phyloP scores from a whole-genome alignment of 2,797 vertebrate species.

The Novumbra hubbsi region DNA sequence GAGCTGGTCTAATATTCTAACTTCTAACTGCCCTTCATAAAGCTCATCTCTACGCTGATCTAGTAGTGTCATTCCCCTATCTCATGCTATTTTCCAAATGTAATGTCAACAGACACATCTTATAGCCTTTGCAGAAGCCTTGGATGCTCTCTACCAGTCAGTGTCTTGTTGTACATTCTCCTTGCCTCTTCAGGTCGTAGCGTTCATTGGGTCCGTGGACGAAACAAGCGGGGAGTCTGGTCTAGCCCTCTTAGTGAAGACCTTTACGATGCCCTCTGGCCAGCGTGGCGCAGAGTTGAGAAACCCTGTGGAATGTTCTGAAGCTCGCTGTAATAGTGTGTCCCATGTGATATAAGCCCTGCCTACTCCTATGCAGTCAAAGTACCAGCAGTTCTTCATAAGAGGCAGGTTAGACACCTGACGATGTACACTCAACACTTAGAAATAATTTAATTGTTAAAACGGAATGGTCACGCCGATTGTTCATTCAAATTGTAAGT shows the following conservation, averaged over 20 bases:
- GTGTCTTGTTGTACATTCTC: conserved; percentile 60
- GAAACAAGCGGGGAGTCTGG: conserved; percentile 31
- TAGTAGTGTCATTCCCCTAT: not conserved
- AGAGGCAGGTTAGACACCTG: conserved; percentile 33
- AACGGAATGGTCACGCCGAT: not conserved
- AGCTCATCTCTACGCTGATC: not conserved
- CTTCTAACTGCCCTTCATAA: not conserved
- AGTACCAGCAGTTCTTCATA: conserved; percentile 60
- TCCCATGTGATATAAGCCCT: conserved; percentile 59
- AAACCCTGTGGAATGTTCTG: conserved; percentile 81
- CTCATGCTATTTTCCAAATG: not conserved
- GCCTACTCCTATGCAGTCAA: conserved; percentile 50
- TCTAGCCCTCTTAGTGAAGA: conserved; percentile 65
- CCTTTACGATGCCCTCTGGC: conserved; percentile 80
- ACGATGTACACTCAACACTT: conserved; percentile 43
- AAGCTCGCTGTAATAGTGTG: conserved; percentile 76
- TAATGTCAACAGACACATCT: not conserved
- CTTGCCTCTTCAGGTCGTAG: conserved; percentile 43
- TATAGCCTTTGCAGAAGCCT: not conserved
- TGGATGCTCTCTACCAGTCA: conserved; percentile 9
- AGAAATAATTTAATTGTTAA: not conserved
- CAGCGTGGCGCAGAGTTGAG: conserved; percentile 68
- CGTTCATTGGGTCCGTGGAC: conserved; percentile 35
- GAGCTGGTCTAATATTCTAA: not conserved
- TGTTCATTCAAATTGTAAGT: not conserved